A percentile compares a stretch with the other conserved stretches of the same genome.
These are phyloP conservation scores for Ectropis crepuscularia DNA, from an alignment of 2,888 invertebrate species.

Conservation along the genomic window DNA sequence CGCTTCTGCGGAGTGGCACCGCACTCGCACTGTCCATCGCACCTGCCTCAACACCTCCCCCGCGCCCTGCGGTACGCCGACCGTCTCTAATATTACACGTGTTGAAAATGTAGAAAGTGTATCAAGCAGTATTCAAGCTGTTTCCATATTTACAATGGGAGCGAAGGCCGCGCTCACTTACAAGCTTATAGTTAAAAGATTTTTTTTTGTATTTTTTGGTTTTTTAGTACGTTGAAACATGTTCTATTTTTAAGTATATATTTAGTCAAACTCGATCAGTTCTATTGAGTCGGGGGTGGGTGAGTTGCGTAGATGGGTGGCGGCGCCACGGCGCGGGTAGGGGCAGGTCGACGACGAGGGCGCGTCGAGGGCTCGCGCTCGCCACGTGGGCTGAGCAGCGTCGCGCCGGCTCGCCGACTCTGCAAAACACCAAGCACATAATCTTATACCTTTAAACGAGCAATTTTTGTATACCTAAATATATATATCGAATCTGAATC, in stretches of 20 bases:
- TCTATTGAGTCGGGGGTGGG: slow-evolving; percentile 52
- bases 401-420: slow-evolving; percentile 70
- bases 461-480: no score
- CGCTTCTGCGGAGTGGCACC: not conserved
- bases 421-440: slow-evolving; percentile 52
- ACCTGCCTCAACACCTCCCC: not conserved
- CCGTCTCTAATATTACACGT: slow-evolving; percentile 67
- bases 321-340: slow-evolving; percentile 64
- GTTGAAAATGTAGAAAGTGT: slow-evolving; percentile 76
- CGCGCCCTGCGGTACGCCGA: slow-evolving; percentile 44
- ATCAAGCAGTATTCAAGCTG: slow-evolving; percentile 72
- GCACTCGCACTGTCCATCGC: slow-evolving; percentile 12
- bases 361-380: slow-evolving; percentile 70
- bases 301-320: slow-evolving; percentile 49
- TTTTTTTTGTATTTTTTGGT: slow-evolving; percentile 55
- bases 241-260: slow-evolving; percentile 43
- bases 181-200: slow-evolving; percentile 67
- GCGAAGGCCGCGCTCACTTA: slow-evolving; percentile 61
- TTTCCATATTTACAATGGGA: slow-evolving; percentile 71
- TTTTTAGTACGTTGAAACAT: slow-evolving; percentile 45
- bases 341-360: slow-evolving; percentile 63
- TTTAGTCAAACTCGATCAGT: slow-evolving; percentile 48
- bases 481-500: no score
- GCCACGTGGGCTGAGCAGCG: slow-evolving; percentile 64
- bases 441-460: no score